phyloP scores from a whole-genome alignment of 1,140 invertebrate species.

The Dreissena rostriformis region DNA sequence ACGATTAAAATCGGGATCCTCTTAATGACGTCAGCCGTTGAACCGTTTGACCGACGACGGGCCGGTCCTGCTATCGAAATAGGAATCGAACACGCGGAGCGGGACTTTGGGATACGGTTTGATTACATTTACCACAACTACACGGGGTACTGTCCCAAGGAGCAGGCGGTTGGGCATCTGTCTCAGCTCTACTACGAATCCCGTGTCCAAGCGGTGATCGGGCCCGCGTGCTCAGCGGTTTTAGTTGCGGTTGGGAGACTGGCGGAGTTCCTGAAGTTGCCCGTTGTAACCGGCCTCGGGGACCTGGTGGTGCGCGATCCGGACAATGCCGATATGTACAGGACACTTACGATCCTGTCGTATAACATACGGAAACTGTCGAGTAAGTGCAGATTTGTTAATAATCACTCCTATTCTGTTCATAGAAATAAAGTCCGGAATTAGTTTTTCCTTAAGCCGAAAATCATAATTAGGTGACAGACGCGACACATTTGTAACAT shows the following conservation, averaged over 20 bases:
- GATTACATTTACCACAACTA: constrained; percentile 49
- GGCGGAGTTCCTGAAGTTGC: constrained; percentile 40
- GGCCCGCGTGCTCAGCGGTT: constrained; percentile 44
- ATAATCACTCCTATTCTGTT: too few relatives aligned
- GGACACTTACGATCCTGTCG: constrained; percentile 40
- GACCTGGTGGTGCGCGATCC: constrained; percentile 36
- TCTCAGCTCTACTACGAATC: constrained; percentile 48
- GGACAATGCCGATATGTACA: constrained; percentile 38
- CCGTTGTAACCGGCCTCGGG: constrained; percentile 49
- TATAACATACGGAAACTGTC: constrained; percentile 51
- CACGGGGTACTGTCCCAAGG: constrained; percentile 48
- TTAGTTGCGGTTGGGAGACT: constrained; percentile 31
- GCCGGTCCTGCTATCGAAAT: constrained; percentile 38
- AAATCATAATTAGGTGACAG: too few relatives aligned
- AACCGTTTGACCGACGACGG: constrained; percentile 50
- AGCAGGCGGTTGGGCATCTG: constrained; percentile 29
- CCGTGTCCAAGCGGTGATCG: constrained; percentile 35
- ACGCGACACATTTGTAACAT: too few relatives aligned
- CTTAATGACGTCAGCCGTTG: constrained; percentile 46
- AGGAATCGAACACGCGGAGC: constrained; percentile 20
- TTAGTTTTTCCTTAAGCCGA: too few relatives aligned
- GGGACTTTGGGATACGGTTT: constrained; percentile 33
- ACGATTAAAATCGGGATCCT: constrained; percentile 52
- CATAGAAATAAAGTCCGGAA: too few relatives aligned
- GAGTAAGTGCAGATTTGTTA: constrained; percentile 38